Percentiles rank a stretch among this genome's conserved stretches.
Conservation (phyloP, 2,888 invertebrate genomes). For the Leucozona laternaria region DNA sequence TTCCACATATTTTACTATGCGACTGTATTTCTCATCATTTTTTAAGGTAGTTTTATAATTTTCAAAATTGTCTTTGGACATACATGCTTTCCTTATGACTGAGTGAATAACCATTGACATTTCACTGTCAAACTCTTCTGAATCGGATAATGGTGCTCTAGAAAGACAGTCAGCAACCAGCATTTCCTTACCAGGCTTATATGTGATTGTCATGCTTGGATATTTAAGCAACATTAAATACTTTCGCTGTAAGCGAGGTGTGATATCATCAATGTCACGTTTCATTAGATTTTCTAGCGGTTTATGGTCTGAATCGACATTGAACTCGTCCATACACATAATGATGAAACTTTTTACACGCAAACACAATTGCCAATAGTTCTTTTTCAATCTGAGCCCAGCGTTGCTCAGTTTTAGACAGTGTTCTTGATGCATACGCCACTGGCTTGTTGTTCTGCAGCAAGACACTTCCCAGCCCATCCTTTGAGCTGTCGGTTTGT, state of each 20-base stretch:
- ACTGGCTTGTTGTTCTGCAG: constrained; percentile 15
- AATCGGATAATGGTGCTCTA: constrained; percentile 69
- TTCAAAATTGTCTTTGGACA: constrained; percentile 33
- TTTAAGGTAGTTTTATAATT: constrained; percentile 21
- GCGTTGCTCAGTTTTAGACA: constrained; percentile 52
- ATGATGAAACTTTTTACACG: too few species aligned
- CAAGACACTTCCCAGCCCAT: constrained; percentile 31
- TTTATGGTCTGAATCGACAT: constrained; percentile 80
- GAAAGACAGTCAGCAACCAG: constrained; percentile 78
- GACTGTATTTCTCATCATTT: constrained; percentile 10
- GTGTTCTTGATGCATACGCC: constrained; percentile 41
- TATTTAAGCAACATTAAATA: constrained; percentile 46
- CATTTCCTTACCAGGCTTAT: constrained; percentile 66
- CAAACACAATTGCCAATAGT: constrained; percentile 79
- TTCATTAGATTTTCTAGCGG: constrained; percentile 75
- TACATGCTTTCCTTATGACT: constrained; percentile 20
- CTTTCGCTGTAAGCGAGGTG: constrained; percentile 42
- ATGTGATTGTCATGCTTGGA: constrained; percentile 34
- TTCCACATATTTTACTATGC: constrained; percentile 20
- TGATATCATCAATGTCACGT: constrained; percentile 50
- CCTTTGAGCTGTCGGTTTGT: constrained; percentile 47
- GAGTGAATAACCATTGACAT: constrained; percentile 33
- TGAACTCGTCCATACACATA: constrained; percentile 75
- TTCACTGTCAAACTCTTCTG: constrained; percentile 45
- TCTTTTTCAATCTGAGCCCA: constrained; percentile 82